Evolutionary conservation across 1,140 invertebrate genomes (phyloP).

Genomic region (Drosophila ficusphila): DNA sequence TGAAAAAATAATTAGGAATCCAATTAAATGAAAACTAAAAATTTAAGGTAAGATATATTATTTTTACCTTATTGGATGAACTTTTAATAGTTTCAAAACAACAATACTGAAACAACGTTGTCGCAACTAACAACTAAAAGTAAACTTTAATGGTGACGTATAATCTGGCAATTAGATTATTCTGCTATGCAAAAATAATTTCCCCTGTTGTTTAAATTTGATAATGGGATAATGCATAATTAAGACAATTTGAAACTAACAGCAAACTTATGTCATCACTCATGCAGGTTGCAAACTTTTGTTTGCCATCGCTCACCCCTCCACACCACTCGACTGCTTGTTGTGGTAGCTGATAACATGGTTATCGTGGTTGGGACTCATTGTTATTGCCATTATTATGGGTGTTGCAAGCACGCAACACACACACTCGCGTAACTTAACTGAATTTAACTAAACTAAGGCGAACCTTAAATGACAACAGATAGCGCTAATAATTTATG

Average conservation of each 20-base stretch:
- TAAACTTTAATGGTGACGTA: too few species aligned
- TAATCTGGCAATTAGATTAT: too few species aligned
- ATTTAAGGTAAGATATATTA: too few species aligned
- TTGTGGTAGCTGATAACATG: conserved; percentile 31
- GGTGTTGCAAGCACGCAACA: neutral
- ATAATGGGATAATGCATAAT: neutral
- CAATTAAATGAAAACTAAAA: too few species aligned
- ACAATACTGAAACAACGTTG: too few species aligned
- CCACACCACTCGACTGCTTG: neutral
- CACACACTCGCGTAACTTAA: neutral
- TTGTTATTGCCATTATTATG: conserved; percentile 5
- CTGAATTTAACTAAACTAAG: conserved; percentile 38
- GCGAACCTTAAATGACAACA: conserved; percentile 39
- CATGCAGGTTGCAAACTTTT: conserved; percentile 12
- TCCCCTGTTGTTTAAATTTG: neutral
- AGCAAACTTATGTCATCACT: neutral
- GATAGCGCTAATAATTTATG: conserved; percentile 50
- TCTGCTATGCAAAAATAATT: neutral
- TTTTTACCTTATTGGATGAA: too few species aligned
- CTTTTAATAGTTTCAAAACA: too few species aligned
- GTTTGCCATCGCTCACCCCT: neutral
- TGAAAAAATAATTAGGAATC: too few species aligned
- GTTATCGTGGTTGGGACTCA: conserved; percentile 7
- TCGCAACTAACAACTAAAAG: too few species aligned
- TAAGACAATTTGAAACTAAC: neutral